Evolutionary conservation across 2,797 vertebrate species (phyloP), one percentile per base, ranked within the genome.

Genomic region (Hipposideros larvatus): DNA sequence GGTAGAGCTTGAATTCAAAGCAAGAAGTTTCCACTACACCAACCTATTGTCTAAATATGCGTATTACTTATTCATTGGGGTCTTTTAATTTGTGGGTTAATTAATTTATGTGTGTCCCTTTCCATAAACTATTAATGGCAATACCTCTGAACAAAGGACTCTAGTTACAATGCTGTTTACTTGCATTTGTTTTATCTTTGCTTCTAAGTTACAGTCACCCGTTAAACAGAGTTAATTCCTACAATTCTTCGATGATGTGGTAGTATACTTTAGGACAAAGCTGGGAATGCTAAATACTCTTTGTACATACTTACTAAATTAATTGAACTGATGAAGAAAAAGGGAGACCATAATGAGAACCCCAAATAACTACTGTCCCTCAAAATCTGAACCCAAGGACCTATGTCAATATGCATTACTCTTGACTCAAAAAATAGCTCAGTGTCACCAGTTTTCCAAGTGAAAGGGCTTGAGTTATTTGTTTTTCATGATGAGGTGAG

Each of bases 401-500:
- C 16, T 28, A 37, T 82, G 61, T 66, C 48, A 71, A 5, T 77
- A 43, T 7, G 51, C 21, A 22, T 74, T 88, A 86, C 74, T 87
- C 74, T 43, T 95, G 59, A 92, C 74, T 80, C 61, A 57, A 34
- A 55, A 41, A 73, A 28, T 92, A 24, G 9, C 19, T 71, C 66
- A 51, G 26, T 41, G 86, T 80, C 61, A 79, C 70, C 55, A 73
- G 5, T 79, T 93, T 97, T 90, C 80, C 91, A 96, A 91, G 88
- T 68, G 87, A 95, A 86, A 37, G 43, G 87, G 80, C 70, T 75
- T 80, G 59, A 90, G 71, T 84, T 95, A 59, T 87, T 95, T 96
- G 61, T 85, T 98, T 96, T 96, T 78, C 41, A 41, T 48, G 28
- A 91, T 7, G 87, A 93, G 19, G 51, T 95, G 87, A 95, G 68